Evolutionary conservation across 2,113 vertebrate species (phyloP).

Genomic region (Leptosomus discolor): DNA sequence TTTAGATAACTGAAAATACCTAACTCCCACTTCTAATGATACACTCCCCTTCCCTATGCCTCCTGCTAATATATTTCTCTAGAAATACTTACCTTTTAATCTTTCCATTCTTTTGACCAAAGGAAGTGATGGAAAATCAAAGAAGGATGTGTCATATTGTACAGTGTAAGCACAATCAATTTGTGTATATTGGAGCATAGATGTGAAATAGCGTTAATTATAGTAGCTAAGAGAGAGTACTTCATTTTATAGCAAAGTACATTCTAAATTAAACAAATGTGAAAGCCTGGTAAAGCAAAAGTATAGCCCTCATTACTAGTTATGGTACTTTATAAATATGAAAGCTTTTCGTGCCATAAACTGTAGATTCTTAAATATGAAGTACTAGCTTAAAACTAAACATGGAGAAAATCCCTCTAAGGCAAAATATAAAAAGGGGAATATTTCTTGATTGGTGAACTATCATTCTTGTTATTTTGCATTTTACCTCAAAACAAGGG

Average conservation of each 20-base stretch:
- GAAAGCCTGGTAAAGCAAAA: conserved; percentile 52
- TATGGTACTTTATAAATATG: conserved; percentile 60
- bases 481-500: background rate
- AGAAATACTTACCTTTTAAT: conserved; percentile 44
- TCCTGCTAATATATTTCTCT: conserved; percentile 1
- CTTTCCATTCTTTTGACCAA: conserved; percentile 30
- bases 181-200: conserved; percentile 49
- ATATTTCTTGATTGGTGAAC: background rate
- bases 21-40: background rate
- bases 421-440: background rate
- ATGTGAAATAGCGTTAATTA: conserved; percentile 61
- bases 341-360: conserved; percentile 63
- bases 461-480: background rate
- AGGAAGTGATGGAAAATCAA: conserved; percentile 30
- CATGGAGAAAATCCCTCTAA: conserved; percentile 50
- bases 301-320: conserved; percentile 47
- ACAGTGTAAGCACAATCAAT: conserved; percentile 36
- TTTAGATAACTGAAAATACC: background rate
- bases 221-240: conserved; percentile 39
- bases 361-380: conserved; percentile 55
- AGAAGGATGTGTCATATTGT: conserved; percentile 26
- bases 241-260: conserved; percentile 67
- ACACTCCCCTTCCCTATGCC: background rate
- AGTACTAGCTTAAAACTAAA: conserved; percentile 48
- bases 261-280: conserved; percentile 69